These are phyloP conservation scores for Lasioglossum vierecki DNA, from an alignment of 2,888 invertebrate genomes.

Conservation along the genomic window DNA sequence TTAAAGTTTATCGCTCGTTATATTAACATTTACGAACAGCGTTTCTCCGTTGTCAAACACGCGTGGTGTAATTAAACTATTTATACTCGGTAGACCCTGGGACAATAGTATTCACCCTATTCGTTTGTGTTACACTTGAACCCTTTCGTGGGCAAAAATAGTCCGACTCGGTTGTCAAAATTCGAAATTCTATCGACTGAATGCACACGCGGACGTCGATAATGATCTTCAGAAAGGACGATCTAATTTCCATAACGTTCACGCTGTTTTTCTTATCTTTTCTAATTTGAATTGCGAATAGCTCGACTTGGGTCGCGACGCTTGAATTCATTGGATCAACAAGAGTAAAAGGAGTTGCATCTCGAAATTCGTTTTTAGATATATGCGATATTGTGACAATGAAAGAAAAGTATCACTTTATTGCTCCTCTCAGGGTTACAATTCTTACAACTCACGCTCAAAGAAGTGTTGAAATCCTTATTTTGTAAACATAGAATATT, in stretches of 20 bases:
- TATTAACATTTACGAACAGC: neutral
- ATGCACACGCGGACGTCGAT: neutral
- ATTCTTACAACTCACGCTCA: too few relatives aligned
- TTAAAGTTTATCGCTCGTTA: neutral
- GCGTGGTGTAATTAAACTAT: conserved; percentile 69
- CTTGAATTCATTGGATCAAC: neutral
- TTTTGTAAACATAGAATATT: neutral
- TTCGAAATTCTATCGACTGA: neutral
- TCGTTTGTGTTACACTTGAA: conserved; percentile 53
- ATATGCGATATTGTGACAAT: neutral
- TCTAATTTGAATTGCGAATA: neutral
- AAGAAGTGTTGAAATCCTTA: neutral
- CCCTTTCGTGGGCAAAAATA: conserved; percentile 56
- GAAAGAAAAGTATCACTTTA: neutral
- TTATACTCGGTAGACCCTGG: conserved; percentile 52
- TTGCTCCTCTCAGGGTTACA: too few relatives aligned
- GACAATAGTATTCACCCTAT: conserved; percentile 23
- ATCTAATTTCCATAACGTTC: neutral
- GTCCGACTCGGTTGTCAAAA: conserved; percentile 35
- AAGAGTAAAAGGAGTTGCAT: too few relatives aligned
- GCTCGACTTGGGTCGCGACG: neutral
- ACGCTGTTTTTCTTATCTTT: neutral
- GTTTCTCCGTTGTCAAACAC: conserved; percentile 40
- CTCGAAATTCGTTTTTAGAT: neutral
- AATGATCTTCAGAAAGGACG: neutral